Percentiles rank a stretch among this genome's conserved stretches.
phyloP scores from a whole-genome alignment of 2,888 invertebrate genomes.

The Marasmarcha lunaedactyla region DNA sequence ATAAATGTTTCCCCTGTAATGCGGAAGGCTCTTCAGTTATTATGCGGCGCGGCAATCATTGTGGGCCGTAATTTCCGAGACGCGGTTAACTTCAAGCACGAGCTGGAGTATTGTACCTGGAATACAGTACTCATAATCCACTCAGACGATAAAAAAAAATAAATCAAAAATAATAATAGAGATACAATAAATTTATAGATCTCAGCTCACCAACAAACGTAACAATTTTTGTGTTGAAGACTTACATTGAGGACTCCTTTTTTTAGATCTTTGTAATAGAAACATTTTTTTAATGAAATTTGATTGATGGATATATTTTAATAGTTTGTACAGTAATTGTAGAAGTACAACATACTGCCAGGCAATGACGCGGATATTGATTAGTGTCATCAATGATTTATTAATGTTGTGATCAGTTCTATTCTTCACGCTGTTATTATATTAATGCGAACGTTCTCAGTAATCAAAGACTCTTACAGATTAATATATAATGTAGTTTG shows the following conservation, averaged over 20 bases:
- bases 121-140: not conserved
- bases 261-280: no score
- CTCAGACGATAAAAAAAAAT: slow-evolving; percentile 43
- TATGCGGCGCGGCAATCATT: slow-evolving; percentile 49
- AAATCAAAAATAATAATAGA: slow-evolving; percentile 55
- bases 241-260: no score
- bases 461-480: no score
- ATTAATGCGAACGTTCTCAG: no score
- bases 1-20: slow-evolving; percentile 52
- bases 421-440: no score
- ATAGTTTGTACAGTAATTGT: slow-evolving; percentile 8
- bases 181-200: no score
- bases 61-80: slow-evolving; percentile 55
- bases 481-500: no score
- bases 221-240: no score
- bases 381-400: not conserved
- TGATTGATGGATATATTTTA: no score
- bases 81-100: slow-evolving; percentile 49
- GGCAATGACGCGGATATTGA: not conserved
- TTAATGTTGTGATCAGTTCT: not conserved
- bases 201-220: no score
- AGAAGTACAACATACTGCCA: not conserved
- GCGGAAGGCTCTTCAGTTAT: slow-evolving; percentile 55
- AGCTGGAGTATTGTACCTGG: slow-evolving; percentile 35
- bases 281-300: no score